Evolutionary conservation across 2,113 vertebrate species (phyloP), one percentile per base, ranked within the genome.

Genomic region (Anoura caudifer): DNA sequence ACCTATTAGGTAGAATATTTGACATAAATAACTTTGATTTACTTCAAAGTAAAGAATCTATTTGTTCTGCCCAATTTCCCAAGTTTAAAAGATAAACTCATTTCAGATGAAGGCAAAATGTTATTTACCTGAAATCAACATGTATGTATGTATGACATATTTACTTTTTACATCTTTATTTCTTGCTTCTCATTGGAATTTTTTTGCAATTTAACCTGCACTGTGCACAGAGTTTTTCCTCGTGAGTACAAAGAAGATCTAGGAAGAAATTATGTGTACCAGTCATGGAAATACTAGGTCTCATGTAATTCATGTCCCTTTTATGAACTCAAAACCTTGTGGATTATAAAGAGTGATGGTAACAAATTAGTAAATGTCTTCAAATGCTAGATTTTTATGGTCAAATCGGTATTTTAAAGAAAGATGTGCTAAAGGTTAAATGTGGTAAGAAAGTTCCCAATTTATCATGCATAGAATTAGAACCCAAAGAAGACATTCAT

Each of bases 311-410:
- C 69, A 67, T 86, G 63, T 95, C 28, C 45, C 43, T 94, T 90
- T 90, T 72, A 96, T 87, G 95, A 97, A 90, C 56, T 90, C 79
- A 82, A 41, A 97, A 24, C 26, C 45, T 93, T 91, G 2, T 1
- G 41, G 75, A 79, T 90, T 91, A 91, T 59, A 91, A 94, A 90
- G 56, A n/a, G 41, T 94, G 87, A 83, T n/a, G 9, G 36, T 87
- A 61, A 87, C 56, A 96, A 97, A 95, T 95, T 93, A 88, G 73
- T 80, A 87, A 54, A 87, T 63, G 69, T 89, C 86, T 96, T 73
- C 12, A 96, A 96, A 87, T 87, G 45, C 50, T 96, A 96, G 85
- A 94, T 91, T 97, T 97, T 97, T 96, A 93, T 31, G 96, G 87
- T 87, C 94, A 77, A 94, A 96, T 95, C n/a, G 88, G 14, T 94